Evolutionary conservation across 1,140 invertebrate species (phyloP).

Genomic region (Saccostrea cuccullata): DNA sequence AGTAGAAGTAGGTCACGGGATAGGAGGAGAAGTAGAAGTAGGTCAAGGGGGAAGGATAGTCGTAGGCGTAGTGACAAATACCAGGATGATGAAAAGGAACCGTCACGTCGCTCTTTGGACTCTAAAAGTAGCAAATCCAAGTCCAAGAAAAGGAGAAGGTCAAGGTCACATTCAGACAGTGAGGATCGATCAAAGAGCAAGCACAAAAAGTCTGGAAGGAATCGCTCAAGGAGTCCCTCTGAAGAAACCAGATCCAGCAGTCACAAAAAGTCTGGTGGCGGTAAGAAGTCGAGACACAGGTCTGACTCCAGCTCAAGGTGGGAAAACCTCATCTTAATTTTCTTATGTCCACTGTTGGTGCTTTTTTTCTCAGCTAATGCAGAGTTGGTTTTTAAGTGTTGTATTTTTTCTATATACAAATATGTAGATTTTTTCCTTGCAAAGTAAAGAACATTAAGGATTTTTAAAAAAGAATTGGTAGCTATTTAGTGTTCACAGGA

Average conservation of each 20-base stretch:
- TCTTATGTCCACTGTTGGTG: constrained; percentile 23
- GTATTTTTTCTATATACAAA: background rate
- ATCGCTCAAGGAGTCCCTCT: constrained; percentile 43
- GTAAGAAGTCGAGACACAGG: constrained; percentile 74
- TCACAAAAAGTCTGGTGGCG: constrained; percentile 59
- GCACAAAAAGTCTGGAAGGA: constrained; percentile 29
- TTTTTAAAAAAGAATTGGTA: background rate
- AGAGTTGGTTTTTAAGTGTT: background rate
- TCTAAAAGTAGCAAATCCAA: constrained; percentile 55
- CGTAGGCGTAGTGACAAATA: constrained; percentile 34
- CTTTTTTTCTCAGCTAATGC: background rate
- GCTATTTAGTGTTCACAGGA: background rate
- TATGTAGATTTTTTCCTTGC: background rate
- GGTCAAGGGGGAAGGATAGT: constrained; percentile 14
- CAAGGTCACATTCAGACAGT: constrained; percentile 64
- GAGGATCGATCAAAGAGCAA: constrained; percentile 53
- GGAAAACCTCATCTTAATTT: constrained; percentile 48
- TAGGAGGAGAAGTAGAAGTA: background rate
- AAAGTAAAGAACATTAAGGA: background rate
- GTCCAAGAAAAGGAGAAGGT: constrained; percentile 62
- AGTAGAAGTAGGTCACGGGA: constrained; percentile 54
- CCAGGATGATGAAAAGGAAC: constrained; percentile 44
- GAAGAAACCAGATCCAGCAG: constrained; percentile 42
- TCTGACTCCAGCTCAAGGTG: constrained; percentile 74
- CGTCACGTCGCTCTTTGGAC: constrained; percentile 19